Base-by-base conservation (phyloP, 1,140 invertebrate genomes). In the Telenomus remus region DNA sequence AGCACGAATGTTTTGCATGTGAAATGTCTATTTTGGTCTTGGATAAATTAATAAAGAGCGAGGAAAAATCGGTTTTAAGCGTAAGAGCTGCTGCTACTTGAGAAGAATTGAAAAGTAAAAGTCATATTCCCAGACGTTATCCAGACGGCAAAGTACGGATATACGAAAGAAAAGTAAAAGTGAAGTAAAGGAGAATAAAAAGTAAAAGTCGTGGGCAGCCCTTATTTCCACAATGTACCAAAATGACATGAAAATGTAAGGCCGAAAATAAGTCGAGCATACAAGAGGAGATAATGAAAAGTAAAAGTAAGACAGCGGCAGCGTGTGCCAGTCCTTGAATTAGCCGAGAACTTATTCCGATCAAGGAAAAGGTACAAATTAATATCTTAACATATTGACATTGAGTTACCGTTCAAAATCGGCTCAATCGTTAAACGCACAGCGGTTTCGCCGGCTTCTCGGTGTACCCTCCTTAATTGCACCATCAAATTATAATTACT, bases 101-200 rank as follows among this genome's bases (percentile, higher is more conserved):
- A 50, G 43, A 59, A 64, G 61, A 55, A 73, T 60, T 66, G 61
- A 73, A 73, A 73, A 73, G 70, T 66, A 73, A 73, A 73, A 73
- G 63, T 73, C 61, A 66, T 61, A 66, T 66, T 66, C 56, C 50
- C 61, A 66, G 56, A 66, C 55, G 37, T 61, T 42, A 61, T 12
- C 49, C 56, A 57, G 71, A 68, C 63, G 47, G 71, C 12, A 9
- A 59, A 57, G 71, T 68, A 63, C 49, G 71, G 71, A 74, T 43
- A 63, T 53, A 33, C 51, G 37, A 68, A 74, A 74, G 71, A 74
- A 74, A 74, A 74, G 71, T 74, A 74, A 74, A 74, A 74, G 71
- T 74, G 47, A 74, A 68, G 56, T 35, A 50, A 74, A 74, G 43
- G 71, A 74, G 63, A 68, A 63, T 35, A 56, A 66, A 27, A 74